These are phyloP conservation scores for Phycodurus eques DNA, from an alignment of 2,113 vertebrate species.

Conservation along the genomic window DNA sequence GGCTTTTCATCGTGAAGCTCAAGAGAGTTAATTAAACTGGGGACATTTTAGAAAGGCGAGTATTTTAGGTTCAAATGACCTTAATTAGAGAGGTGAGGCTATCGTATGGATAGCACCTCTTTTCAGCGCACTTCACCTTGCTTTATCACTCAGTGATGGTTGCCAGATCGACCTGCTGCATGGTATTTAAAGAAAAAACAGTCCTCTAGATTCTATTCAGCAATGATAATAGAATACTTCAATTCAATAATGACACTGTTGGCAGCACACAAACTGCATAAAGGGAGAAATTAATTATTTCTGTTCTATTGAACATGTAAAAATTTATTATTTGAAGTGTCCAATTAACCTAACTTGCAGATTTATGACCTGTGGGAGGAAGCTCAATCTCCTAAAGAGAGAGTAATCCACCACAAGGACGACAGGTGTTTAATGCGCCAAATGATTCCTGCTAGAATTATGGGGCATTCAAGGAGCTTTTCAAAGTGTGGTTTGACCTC, in stretches of 20 bases:
- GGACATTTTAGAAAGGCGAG: constrained; percentile 44
- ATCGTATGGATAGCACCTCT: constrained; percentile 16
- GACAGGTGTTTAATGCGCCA: not conserved
- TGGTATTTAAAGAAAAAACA: constrained; percentile 9
- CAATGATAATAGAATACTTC: not conserved
- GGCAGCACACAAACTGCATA: not conserved
- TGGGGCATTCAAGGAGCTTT: constrained; percentile 11
- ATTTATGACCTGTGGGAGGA: not conserved
- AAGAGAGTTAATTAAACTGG: constrained; percentile 63
- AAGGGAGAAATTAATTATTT: not conserved
- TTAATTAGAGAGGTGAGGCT: constrained; percentile 37
- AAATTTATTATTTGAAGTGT: not conserved
- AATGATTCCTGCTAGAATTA: constrained; percentile 23
- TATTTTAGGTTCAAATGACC: constrained; percentile 35
- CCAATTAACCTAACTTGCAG: not conserved
- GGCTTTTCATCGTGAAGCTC: constrained; percentile 50
- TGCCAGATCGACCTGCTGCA: constrained; percentile 5
- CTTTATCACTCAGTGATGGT: constrained; percentile 19
- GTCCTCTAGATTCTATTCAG: not conserved
- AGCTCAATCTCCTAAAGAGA: not conserved
- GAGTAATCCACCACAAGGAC: not conserved
- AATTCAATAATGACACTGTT: constrained; percentile 11
- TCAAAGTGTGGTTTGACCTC: constrained; percentile 27
- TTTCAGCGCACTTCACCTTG: constrained; percentile 35
- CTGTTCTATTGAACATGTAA: not conserved